Percentiles rank a stretch among this genome's conserved stretches.
Conservation (phyloP, 2,113 vertebrate genomes). For the Sus scrofa region T2T-Sscrofa CM000830.6:105924001-105924500, state of each 20-base stretch:
- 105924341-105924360: conserved; percentile 48
- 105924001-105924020: background rate
- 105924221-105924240: conserved; percentile 32
- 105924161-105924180: conserved; percentile 49
- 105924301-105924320: background rate
- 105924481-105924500: conserved; percentile 38
- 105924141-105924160: conserved; percentile 39
- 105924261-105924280: background rate
- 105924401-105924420: conserved; percentile 56
- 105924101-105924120: background rate
- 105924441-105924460: background rate
- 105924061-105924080: background rate
- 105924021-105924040: background rate
- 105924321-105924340: conserved; percentile 11
- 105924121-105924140: background rate
- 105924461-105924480: background rate
- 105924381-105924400: background rate
- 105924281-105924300: conserved; percentile 41
- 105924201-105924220: background rate
- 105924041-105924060: background rate
- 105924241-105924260: background rate
- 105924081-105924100: background rate
- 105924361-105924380: conserved; percentile 32
- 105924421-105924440: conserved; percentile 25
- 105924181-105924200: conserved; percentile 45